Base-by-base conservation (phyloP, 2,888 invertebrate genomes). In the Sinotaia quadrata region DNA sequence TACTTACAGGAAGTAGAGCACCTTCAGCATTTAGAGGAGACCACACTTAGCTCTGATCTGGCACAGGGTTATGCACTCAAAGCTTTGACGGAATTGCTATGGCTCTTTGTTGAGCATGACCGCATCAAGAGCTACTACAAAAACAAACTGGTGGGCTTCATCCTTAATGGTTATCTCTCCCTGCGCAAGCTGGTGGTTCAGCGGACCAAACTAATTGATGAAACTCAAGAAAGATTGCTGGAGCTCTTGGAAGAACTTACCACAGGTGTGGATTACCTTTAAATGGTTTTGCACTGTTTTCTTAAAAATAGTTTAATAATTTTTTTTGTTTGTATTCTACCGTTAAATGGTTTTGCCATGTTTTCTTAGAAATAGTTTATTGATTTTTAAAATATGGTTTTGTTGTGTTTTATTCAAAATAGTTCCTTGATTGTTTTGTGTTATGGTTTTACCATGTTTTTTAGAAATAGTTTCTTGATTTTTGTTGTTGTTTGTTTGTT, bases 221-320 rank as follows among this genome's bases (percentile, higher is more conserved):
- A 97, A 87, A 97, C 98, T 4, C 97, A 98, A 89, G 96, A 96
- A 88, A 96, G 96, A 84, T 90, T 98, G 52, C 90, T 98, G 12
- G 95, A 96, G 85, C 91, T 97, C 80, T 90, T 98, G 21, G 97
- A 98, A 89, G 96, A 97, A 88, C 95, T 98, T 94, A 98, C 97
- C 0, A 94, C 94, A 4, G 95, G 94, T 92, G 81, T 72, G 79
- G 69, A 52, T 41, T 18, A 24, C n/a, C n/a, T n/a, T n/a, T n/a
- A n/a, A n/a, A n/a, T n/a, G n/a, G n/a, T n/a, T n/a, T n/a, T n/a
- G n/a, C n/a, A n/a, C n/a, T n/a, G n/a, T n/a, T n/a, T n/a, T n/a
- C n/a, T n/a, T n/a, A n/a, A n/a, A n/a, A n/a, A n/a, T n/a, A n/a
- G n/a, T n/a, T n/a, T n/a, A n/a, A n/a, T n/a, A n/a, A n/a, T n/a